phyloP scores from a whole-genome alignment of 2,113 vertebrate genomes.

The Ginglymostoma cirratum region DNA sequence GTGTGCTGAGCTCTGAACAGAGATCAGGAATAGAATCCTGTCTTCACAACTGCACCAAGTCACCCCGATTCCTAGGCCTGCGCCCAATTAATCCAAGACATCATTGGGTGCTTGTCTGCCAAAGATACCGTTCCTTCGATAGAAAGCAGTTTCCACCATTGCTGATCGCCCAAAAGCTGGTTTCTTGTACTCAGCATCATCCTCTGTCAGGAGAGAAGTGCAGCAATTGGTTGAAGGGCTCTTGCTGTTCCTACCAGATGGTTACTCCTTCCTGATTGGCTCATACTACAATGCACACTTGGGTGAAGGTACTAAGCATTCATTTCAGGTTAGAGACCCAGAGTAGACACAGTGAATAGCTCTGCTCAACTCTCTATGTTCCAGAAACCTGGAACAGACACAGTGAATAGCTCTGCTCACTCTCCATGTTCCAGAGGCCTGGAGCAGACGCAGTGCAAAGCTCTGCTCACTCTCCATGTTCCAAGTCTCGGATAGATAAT shows the following conservation, averaged over 20 bases:
- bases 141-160: slow-evolving; percentile 6
- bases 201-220: slow-evolving; percentile 2
- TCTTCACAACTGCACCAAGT: not conserved
- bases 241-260: not conserved
- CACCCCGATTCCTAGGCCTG: not conserved
- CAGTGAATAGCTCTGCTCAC: not conserved
- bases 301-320: not conserved
- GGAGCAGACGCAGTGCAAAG: not conserved
- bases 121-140: slow-evolving; percentile 27
- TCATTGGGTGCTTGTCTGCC: not conserved
- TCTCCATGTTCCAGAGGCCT: not conserved
- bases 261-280: not conserved
- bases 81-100: not conserved
- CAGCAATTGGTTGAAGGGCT: not conserved
- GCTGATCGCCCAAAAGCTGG: not conserved
- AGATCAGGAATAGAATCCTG: not conserved
- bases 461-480: not conserved
- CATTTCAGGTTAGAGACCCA: not conserved
- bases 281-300: not conserved
- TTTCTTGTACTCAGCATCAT: not conserved
- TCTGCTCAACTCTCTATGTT: not conserved
- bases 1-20: not conserved
- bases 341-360: not conserved
- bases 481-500: not conserved
- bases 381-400: not conserved